Evolutionary conservation across 2,888 invertebrate species (phyloP).

Genomic region (Metacarcinus magister): DNA sequence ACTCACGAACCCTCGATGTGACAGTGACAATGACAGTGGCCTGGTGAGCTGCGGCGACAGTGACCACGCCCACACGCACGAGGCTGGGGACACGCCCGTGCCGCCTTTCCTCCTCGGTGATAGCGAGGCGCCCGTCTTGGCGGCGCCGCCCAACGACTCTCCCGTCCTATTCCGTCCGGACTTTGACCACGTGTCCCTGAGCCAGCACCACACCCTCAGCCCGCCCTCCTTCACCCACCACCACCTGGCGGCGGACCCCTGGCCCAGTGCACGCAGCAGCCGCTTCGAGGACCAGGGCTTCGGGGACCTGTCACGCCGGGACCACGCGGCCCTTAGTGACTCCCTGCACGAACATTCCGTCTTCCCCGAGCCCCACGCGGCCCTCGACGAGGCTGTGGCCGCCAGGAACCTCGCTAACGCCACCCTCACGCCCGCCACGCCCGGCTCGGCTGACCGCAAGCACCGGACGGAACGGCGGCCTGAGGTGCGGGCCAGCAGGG

Average conservation of each 20-base stretch:
- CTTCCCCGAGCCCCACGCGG: slow-evolving; percentile 66
- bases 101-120: slow-evolving; percentile 57
- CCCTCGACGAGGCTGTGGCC: neutral
- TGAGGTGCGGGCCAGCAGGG: slow-evolving; percentile 37
- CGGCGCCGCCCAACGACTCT: slow-evolving; percentile 62
- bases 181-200: slow-evolving; percentile 58
- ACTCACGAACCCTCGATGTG: slow-evolving; percentile 65
- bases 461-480: slow-evolving; percentile 22
- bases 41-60: slow-evolving; percentile 81
- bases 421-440: slow-evolving; percentile 23
- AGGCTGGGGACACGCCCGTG: slow-evolving; percentile 30
- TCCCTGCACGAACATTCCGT: slow-evolving; percentile 56
- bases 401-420: neutral
- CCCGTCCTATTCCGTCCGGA: slow-evolving; percentile 81
- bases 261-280: slow-evolving; percentile 59
- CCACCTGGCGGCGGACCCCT: slow-evolving; percentile 36
- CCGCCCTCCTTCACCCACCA: slow-evolving; percentile 46
- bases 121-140: slow-evolving; percentile 28
- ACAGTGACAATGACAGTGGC: slow-evolving; percentile 81
- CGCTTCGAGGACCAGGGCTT: slow-evolving; percentile 75
- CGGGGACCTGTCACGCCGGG: slow-evolving; percentile 64
- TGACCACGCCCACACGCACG: slow-evolving; percentile 73
- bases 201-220: neutral
- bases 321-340: slow-evolving; percentile 64
- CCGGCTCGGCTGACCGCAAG: neutral